Evolutionary conservation across 2,113 vertebrate genomes (phyloP).

Genomic region (Percopsis transmontana): DNA sequence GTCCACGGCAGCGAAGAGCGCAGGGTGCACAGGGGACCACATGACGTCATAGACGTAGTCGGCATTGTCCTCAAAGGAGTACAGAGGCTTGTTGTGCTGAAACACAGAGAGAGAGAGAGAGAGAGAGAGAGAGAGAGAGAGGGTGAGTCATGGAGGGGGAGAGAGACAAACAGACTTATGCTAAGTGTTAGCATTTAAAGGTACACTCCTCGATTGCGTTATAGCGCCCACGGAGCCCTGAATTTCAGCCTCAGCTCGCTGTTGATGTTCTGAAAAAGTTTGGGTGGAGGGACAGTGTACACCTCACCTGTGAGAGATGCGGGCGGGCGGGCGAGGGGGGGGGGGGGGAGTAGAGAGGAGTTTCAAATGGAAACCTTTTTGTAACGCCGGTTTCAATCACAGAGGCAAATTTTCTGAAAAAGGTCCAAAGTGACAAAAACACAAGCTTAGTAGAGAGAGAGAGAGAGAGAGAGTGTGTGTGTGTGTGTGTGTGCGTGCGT

Average conservation of each 20-base stretch:
- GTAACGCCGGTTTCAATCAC: too few relatives aligned
- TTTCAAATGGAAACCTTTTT: too few relatives aligned
- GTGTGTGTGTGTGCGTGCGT: background rate
- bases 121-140: background rate
- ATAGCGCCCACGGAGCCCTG: too few relatives aligned
- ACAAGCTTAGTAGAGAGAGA: constrained; percentile 14
- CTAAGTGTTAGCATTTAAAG: background rate
- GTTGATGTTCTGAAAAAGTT: too few relatives aligned
- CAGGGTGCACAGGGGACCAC: constrained; percentile 96
- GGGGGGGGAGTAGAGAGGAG: too few relatives aligned
- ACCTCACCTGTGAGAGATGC: too few relatives aligned
- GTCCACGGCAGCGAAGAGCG: constrained; percentile 93
- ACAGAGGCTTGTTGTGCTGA: constrained; percentile 97
- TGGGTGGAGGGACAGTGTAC: too few relatives aligned
- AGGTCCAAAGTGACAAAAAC: too few relatives aligned
- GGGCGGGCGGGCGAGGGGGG: too few relatives aligned
- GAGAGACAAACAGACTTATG: constrained; percentile 3
- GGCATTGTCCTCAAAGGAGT: constrained; percentile 98
- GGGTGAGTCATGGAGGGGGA: background rate
- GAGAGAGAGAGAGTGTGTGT: constrained; percentile 36
- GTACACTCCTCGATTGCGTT: background rate
- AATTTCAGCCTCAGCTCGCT: too few relatives aligned
- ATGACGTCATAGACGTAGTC: constrained; percentile 98
- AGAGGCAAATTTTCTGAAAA: too few relatives aligned
- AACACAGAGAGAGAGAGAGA: constrained; percentile 37